A percentile compares a stretch with the other conserved stretches of the same genome.
These are phyloP conservation scores for Spisula solida DNA, from an alignment of 2,888 invertebrate genomes.

Conservation along the genomic window DNA sequence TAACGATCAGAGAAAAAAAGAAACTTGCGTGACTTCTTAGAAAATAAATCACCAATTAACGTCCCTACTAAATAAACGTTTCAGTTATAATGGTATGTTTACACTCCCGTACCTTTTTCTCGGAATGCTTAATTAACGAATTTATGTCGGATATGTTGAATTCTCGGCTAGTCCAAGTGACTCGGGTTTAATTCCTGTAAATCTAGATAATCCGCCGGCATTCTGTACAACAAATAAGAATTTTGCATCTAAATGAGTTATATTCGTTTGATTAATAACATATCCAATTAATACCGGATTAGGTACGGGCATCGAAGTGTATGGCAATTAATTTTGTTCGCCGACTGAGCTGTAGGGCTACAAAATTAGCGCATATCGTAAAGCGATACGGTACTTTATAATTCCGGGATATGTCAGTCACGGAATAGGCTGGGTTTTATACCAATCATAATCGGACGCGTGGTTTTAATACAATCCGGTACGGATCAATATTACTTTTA, in stretches of 20 bases:
- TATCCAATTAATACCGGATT: slow-evolving; percentile 12
- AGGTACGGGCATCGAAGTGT: not conserved
- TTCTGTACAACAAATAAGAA: not conserved
- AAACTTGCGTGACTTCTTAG: too few species aligned
- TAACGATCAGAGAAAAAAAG: too few species aligned
- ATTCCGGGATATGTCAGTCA: slow-evolving; percentile 1
- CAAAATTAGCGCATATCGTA: not conserved
- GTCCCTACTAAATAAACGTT: too few species aligned
- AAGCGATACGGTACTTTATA: not conserved
- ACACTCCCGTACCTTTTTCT: not conserved
- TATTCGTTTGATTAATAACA: slow-evolving; percentile 7
- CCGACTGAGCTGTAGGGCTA: not conserved
- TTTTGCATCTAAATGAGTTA: slow-evolving; percentile 18
- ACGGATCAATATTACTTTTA: not conserved
- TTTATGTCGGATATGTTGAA: not conserved
- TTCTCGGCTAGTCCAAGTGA: slow-evolving; percentile 11
- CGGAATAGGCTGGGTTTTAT: slow-evolving; percentile 5
- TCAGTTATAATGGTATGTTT: not conserved
- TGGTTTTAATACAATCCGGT: slow-evolving; percentile 7
- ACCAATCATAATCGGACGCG: not conserved
- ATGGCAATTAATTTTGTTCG: slow-evolving; percentile 2
- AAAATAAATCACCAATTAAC: too few species aligned
- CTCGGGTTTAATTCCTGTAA: slow-evolving; percentile 8
- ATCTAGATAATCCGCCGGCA: not conserved
- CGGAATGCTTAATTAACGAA: not conserved